Base-by-base conservation (phyloP, 2,797 vertebrate genomes). In the Aldrovandia affinis region DNA sequence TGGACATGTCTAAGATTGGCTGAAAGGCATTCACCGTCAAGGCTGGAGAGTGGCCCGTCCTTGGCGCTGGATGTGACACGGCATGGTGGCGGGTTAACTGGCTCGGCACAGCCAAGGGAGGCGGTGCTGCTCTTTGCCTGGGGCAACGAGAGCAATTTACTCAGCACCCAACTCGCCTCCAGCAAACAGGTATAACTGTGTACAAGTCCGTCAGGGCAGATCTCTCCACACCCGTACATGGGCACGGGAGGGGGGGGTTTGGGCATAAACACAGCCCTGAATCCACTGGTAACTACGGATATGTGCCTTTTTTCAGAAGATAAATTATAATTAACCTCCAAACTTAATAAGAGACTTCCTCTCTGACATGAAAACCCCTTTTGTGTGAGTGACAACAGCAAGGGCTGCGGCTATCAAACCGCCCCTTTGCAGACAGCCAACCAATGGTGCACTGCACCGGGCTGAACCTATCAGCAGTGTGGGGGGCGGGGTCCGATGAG, bases 301-400 rank as follows among this genome's bases (percentile, higher is more conserved):
- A 30, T 2, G 18, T 6, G 30, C 3, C 65, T 70, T 70, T n/a
- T 50, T 70, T 39, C 65, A 18, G 30, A 1, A 36, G 65, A 70
- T 30, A 30, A 36, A 55, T 15, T 14, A 14, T 52, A 79, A 79
- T 79, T 30, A 79, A 55, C 78, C 47, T 55, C 55, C 78, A 79
- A 30, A 55, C 28, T 52, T 52, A 79, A 61, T 44, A n/a, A 81
- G 80, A 55, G 47, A 55, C 54, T 42, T 39, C 80, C 80, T 2
- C 57, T 61, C 54, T 25, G 18, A 81, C 30, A 81, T 39, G 25
- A 81, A 57, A 59, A 61, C 22, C 8, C 28, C 54, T 81, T n/a
- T 59, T 81, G 80, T 81, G 36, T 14, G 30, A 68, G 33, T 81
- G 79, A 81, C 57, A 81, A 81, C 80, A 33, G 80, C 54, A 39